Evolutionary conservation across 37 sponge, comb jelly and placozoan genomes (phyloP).

Genomic region (Mnemiopsis leidyi): DNA sequence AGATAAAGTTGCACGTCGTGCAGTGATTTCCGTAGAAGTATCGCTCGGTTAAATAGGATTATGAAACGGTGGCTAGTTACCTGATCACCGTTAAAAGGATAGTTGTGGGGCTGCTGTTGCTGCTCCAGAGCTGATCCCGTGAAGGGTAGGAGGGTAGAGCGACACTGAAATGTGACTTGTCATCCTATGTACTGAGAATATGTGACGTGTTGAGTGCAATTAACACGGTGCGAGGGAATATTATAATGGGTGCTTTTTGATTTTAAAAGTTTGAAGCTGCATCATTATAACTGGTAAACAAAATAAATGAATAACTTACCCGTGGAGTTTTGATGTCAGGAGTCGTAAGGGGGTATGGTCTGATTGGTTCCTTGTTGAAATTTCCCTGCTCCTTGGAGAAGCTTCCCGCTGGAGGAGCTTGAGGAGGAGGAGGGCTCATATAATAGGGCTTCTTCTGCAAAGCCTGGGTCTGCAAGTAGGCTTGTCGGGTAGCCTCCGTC

Average conservation of each 20-base stretch:
- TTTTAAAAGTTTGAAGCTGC: neutral
- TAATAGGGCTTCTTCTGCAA: constrained; percentile 20
- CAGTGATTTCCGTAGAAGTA: too few species aligned
- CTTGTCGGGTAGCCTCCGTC: constrained; percentile 17
- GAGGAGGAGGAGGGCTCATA: neutral
- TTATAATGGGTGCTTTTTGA: neutral
- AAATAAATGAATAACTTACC: neutral
- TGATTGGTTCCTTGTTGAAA: constrained; percentile 9
- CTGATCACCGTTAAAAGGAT: neutral
- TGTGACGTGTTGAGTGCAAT: too few species aligned
- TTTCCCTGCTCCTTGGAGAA: neutral
- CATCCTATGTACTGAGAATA: too few species aligned
- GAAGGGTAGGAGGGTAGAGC: constrained; percentile 19
- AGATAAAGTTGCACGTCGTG: too few species aligned
- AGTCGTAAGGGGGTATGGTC: neutral
- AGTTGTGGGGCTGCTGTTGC: neutral
- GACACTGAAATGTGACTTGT: constrained; percentile 22
- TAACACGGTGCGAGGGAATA: too few species aligned
- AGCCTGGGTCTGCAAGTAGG: constrained; percentile 15
- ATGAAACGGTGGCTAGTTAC: too few species aligned
- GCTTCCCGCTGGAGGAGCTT: neutral
- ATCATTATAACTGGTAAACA: neutral
- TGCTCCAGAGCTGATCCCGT: neutral
- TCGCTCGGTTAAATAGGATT: too few species aligned
- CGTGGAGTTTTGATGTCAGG: constrained; percentile 10